Base-by-base conservation (phyloP, 2,113 vertebrate species). In the Epinephelus lanceolatus region DNA sequence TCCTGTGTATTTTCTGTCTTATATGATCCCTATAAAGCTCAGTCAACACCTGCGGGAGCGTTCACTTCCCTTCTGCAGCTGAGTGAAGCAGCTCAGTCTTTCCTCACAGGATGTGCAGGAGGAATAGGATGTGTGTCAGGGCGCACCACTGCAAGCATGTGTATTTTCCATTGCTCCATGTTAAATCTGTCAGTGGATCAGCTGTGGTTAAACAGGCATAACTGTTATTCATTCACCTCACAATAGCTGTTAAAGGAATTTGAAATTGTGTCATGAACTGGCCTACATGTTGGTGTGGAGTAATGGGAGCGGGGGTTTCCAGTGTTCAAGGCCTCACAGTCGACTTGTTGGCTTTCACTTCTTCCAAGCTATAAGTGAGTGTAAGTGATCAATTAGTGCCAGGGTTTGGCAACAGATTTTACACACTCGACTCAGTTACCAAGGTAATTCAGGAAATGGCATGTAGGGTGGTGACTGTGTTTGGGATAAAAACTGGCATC, bases 121-220 rank as follows among this genome's bases (percentile, higher is more conserved):
- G 91, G 83, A 84, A 85, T 71, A 72, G 89, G 87, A 92, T 88
- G 83, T 89, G 71, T 86, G 87, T 92, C 87, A 85, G 59, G 62
- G 57, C 52, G 18, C 37, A 45, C 76, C 52, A 23, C 80, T 71
- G 65, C 60, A 76, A 57, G 76, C 85, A 42, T 92, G 70, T 82
- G 73, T 75, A 40, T 83, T 90, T 89, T 89, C 80, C 75, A 86
- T 85, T 53, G 73, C 89, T 75, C 15, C 21, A 62, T 45, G 63
- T 82, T 91, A 68, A 83, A 84, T 83, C 73, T 86, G 85, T 82
- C 83, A 71, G 74, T 73, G 81, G 62, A 88, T 89, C 81, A 82
- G 67, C 86, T 82, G 75, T 71, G 68, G 87, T 81, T 73, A 62
- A 80, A 88, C 76, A 80, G 42, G 63, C 81, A 79, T 65, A 65